phyloP scores from a whole-genome alignment of 2,797 vertebrate genomes.

The Octomys mimax region DNA sequence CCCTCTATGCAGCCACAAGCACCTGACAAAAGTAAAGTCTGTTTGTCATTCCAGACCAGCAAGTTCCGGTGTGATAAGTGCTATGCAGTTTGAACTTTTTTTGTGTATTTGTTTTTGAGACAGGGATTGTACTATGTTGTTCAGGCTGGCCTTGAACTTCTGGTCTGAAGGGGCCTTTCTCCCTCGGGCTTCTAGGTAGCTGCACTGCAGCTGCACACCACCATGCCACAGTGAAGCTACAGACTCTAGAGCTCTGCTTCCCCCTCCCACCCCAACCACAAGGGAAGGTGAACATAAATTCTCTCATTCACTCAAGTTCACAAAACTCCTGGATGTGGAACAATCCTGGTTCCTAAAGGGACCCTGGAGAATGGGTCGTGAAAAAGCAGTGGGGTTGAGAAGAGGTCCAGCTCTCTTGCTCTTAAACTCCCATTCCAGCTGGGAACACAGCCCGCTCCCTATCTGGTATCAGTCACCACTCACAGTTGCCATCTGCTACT shows the following conservation, averaged over 20 bases:
- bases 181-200: background rate
- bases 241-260: background rate
- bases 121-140: background rate
- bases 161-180: background rate
- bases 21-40: background rate
- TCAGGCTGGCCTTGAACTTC: background rate
- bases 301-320: background rate
- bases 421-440: background rate
- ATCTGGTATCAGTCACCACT: constrained; percentile 29
- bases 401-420: background rate
- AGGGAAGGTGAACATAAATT: background rate
- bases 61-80: background rate
- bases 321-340: background rate
- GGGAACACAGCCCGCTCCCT: background rate
- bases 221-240: background rate
- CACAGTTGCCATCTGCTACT: constrained; percentile 49
- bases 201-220: background rate
- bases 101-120: background rate
- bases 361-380: background rate
- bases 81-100: background rate
- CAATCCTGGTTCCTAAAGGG: background rate
- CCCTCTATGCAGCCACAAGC: background rate
- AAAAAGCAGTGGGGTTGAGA: background rate
- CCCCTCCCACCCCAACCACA: background rate
- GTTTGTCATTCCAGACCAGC: background rate